Conservation (phyloP, 2,888 invertebrate genomes). For the Seira sanloemensis region DNA sequence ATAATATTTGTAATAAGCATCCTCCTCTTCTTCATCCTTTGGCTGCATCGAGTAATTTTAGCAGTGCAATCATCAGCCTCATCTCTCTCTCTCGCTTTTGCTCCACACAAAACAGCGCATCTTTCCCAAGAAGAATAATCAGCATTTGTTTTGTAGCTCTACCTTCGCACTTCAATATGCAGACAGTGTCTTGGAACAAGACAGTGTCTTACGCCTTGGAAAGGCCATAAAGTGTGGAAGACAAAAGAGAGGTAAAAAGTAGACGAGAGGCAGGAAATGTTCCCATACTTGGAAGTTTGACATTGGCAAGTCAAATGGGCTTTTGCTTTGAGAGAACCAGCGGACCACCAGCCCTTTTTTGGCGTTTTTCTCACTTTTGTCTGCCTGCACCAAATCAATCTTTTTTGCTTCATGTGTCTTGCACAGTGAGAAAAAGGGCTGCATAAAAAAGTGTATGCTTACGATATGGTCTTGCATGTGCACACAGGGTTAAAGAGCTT, state of each 20-base stretch:
- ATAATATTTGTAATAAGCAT: not conserved
- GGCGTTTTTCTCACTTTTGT: not conserved
- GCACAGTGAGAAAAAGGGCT: no score
- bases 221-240: not conserved
- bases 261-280: constrained; percentile 37
- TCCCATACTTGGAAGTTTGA: constrained; percentile 58
- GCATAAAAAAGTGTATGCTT: no score
- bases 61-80: not conserved
- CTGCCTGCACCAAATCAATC: no score
- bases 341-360: not conserved
- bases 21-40: not conserved
- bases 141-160: not conserved
- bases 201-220: not conserved
- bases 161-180: not conserved
- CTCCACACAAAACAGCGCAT: not conserved
- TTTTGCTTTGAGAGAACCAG: not conserved
- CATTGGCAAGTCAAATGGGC: constrained; percentile 43
- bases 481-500: no score
- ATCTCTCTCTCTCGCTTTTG: not conserved
- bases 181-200: not conserved
- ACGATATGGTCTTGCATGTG: no score
- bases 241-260: not conserved
- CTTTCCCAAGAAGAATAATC: no score
- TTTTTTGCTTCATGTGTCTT: no score
- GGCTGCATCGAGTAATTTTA: not conserved